phyloP scores from a whole-genome alignment of 2,113 vertebrate genomes.

The Lota lota region DNA sequence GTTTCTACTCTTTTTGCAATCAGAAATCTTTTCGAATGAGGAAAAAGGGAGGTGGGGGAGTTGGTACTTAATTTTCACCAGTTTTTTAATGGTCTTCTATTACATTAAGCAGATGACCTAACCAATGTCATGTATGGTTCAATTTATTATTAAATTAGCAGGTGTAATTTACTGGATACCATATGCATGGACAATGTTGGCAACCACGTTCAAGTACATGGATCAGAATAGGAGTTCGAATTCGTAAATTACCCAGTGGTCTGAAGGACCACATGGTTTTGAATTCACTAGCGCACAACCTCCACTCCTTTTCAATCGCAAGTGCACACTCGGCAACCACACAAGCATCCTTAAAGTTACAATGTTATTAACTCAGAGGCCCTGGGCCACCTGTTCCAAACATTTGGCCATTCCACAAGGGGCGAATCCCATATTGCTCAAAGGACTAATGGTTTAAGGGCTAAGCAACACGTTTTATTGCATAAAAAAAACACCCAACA shows the following conservation, averaged over 20 bases:
- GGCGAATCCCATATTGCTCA: conserved; percentile 40
- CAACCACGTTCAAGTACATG: background rate
- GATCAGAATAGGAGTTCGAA: conserved; percentile 2
- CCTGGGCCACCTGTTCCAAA: conserved; percentile 28
- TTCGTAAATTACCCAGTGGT: background rate
- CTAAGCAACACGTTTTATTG: conserved; percentile 41
- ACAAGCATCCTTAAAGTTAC: conserved; percentile 42
- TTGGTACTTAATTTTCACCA: no score
- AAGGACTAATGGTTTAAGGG: conserved; percentile 29
- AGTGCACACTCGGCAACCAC: conserved; percentile 10
- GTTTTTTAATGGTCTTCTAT: no score
- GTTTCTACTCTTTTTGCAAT: no score
- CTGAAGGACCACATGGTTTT: conserved; percentile 17
- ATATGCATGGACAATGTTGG: no score
- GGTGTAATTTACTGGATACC: no score
- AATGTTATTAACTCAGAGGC: conserved; percentile 27
- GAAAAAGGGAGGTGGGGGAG: no score
- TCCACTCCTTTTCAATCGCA: conserved; percentile 31
- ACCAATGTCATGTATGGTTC: no score
- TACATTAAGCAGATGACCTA: no score
- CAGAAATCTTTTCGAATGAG: no score
- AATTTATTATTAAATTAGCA: no score
- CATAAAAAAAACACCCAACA: conserved; percentile 41
- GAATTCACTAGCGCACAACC: conserved; percentile 1
- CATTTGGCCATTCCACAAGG: conserved; percentile 21